A percentile compares a stretch with the other conserved stretches of the same genome.
phyloP scores from a whole-genome alignment of 2,797 vertebrate species.

The Furcifer pardalis region DNA sequence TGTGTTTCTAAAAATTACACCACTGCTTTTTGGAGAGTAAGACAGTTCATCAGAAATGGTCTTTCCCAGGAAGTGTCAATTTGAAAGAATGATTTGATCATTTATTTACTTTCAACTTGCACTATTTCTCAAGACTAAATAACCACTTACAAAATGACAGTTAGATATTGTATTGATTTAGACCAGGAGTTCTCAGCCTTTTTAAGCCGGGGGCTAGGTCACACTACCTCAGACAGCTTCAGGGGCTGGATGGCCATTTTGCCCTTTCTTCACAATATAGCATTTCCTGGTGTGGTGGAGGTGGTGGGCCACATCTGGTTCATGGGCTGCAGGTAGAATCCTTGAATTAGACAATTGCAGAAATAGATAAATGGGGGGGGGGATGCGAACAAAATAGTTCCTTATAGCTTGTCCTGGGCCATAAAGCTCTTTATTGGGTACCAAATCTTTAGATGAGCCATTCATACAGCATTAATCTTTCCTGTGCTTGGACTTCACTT shows the following conservation, averaged over 20 bases:
- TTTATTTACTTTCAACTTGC: not conserved
- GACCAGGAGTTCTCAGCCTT: no score
- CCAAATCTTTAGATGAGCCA: no score
- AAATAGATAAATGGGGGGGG: not conserved
- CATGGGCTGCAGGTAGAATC: no score
- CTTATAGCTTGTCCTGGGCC: not conserved
- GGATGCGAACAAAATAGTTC: not conserved
- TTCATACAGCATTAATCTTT: not conserved
- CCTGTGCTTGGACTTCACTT: no score
- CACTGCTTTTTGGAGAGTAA: not conserved
- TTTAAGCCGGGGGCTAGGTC: no score
- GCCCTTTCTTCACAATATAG: no score
- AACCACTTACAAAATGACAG: not conserved
- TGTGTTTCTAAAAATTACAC: conserved; percentile 60
- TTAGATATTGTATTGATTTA: not conserved
- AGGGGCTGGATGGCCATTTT: no score
- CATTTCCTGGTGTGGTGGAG: no score
- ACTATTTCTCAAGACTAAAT: not conserved
- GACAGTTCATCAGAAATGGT: not conserved
- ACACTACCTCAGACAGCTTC: no score
- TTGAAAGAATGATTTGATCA: not conserved
- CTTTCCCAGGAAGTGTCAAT: not conserved
- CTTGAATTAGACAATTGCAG: not conserved
- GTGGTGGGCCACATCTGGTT: no score
- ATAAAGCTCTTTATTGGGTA: not conserved